Evolutionary conservation across 37 sponge, comb jelly and placozoan genomes (phyloP), one percentile per base, ranked within the genome.

Genomic region (Oscarella lobularis): DNA sequence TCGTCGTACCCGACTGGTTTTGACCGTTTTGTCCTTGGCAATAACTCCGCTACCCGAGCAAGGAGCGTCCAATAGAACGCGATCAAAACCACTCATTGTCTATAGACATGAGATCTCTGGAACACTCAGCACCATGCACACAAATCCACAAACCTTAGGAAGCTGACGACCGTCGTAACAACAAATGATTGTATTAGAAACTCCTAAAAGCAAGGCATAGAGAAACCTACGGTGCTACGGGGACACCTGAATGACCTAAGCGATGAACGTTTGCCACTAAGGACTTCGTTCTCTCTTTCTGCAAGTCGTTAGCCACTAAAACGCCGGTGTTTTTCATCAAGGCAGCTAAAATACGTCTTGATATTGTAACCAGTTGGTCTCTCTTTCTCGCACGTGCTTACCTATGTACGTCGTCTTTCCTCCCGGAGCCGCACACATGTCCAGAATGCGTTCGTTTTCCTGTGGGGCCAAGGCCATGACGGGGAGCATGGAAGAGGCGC

Each of bases 391-490:
- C n/a, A n/a, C 27, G 66, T 66, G 20, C 71, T 68, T 4, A 68
- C 71, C 71, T 39, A 94, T 76, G 68, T 98, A 98, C 2, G 92
- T 88, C n/a, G 95, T 80, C 83, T 98, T 98, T 0, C 95, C 99
- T 33, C 99, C 99, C 37, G 99, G 99, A 3, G 99, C 94, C 34
- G 99, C 89, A 91, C 99, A 94, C 92, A 98, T 82, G 77, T 98
- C 99, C 71, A 98, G 76, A 2, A 98, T 76, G 20, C 88, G 40
- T 73, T 95, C 96, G 31, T 86, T 86, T 36, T 83, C 90, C 41
- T 87, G 90, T 1, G 95, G 90, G 36, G 95, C 95, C 31, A 98
- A 80, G 3, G 95, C 94, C 92, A 98, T 98, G 33, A 93, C 95
- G 0, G 99, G 99, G 14, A 98, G 76, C 87, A 98, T 83, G 14